Conservation (phyloP, 2,888 invertebrate genomes). For the Apodemia duryi region DNA sequence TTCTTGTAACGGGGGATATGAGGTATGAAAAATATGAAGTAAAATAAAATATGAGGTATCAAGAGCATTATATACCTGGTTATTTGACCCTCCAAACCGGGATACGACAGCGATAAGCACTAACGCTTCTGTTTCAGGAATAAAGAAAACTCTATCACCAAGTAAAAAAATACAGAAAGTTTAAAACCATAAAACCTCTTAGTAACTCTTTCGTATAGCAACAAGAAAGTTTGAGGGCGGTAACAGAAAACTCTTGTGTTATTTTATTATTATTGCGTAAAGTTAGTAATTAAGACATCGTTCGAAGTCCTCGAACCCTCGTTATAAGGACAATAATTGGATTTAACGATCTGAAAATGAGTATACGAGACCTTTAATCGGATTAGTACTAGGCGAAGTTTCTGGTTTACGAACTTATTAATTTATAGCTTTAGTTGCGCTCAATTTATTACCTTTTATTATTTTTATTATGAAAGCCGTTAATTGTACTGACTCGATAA, state of each 20-base stretch:
- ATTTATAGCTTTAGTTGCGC: conserved; percentile 4
- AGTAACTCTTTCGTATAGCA: neutral
- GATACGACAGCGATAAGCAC: no score
- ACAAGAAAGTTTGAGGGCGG: neutral
- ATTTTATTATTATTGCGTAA: conserved; percentile 9
- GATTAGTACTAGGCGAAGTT: conserved; percentile 5
- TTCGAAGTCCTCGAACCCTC: conserved; percentile 8
- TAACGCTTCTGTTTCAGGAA: no score
- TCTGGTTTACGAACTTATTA: conserved; percentile 8
- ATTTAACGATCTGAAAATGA: conserved; percentile 14
- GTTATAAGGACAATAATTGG: conserved; percentile 10
- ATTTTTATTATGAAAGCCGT: neutral
- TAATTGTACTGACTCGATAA: neutral
- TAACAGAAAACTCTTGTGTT: neutral
- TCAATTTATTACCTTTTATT: neutral
- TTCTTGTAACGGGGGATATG: no score
- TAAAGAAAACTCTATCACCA: no score
- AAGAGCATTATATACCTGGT: no score
- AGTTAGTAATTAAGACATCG: conserved; percentile 6
- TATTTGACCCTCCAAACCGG: no score
- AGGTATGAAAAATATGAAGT: no score
- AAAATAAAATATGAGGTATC: no score
- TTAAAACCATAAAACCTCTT: neutral
- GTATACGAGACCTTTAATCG: conserved; percentile 5
- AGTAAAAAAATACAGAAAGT: no score